These are phyloP conservation scores for Lasioglossum villosulum DNA, from an alignment of 2,888 invertebrate species.

Conservation along the genomic window DNA sequence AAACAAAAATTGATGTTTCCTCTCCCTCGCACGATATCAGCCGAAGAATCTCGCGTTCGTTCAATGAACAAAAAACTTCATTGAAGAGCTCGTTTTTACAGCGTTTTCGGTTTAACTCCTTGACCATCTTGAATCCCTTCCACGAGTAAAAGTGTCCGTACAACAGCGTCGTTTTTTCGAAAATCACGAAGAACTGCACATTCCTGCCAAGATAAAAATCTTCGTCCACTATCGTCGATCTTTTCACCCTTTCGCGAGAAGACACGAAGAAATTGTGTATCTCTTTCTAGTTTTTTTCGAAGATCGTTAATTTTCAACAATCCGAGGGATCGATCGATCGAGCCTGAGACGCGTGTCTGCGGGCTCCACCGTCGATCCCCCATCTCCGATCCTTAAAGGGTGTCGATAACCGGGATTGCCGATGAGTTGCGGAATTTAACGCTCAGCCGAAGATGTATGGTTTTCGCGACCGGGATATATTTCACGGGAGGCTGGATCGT, in stretches of 20 bases:
- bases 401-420: constrained; percentile 9
- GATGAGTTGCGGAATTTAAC: constrained; percentile 30
- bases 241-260: background rate
- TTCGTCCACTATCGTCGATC: background rate
- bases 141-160: background rate
- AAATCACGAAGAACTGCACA: background rate
- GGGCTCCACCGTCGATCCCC: background rate
- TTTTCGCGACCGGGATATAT: constrained; percentile 25
- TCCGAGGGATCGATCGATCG: background rate
- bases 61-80: too few species aligned
- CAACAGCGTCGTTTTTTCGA: background rate
- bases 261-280: background rate
- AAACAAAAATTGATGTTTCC: too few species aligned
- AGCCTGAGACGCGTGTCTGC: background rate
- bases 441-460: constrained; percentile 19
- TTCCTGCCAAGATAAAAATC: background rate
- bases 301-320: background rate
- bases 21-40: too few species aligned
- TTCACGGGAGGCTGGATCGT: constrained; percentile 34
- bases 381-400: constrained; percentile 27
- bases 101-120: background rate
- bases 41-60: too few species aligned
- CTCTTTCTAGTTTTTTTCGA: background rate
- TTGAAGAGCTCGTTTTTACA: too few species aligned
- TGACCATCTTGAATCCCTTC: background rate